A percentile compares a stretch with the other conserved stretches of the same genome.
phyloP scores from a whole-genome alignment of 2,797 vertebrate species.

The Anomalospiza imberbis region DNA sequence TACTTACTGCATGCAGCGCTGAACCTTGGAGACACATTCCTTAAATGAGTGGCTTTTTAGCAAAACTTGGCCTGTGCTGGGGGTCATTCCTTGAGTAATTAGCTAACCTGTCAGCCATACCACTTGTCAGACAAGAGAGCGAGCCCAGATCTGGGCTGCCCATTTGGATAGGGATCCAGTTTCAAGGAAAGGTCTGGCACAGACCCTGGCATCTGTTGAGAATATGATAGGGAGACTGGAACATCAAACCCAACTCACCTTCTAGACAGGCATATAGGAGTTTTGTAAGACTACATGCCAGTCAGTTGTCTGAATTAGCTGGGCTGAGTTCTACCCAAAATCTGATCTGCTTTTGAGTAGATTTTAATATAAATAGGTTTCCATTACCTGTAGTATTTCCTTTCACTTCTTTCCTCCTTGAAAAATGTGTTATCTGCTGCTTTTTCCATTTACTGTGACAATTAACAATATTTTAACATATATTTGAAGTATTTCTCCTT shows the following conservation, averaged over 20 bases:
- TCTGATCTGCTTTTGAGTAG: background rate
- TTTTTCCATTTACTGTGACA: background rate
- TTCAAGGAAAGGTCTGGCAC: background rate
- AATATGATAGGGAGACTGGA: background rate
- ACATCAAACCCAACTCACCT: background rate
- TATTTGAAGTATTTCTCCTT: background rate
- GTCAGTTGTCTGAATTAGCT: background rate
- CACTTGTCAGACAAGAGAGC: background rate
- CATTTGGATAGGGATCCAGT: fast-evolving
- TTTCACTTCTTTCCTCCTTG: background rate
- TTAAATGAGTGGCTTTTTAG: background rate
- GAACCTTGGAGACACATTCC: background rate
- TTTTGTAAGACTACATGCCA: background rate
- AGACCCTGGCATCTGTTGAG: background rate
- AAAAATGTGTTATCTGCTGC: background rate
- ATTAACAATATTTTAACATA: background rate
- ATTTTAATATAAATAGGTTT: background rate
- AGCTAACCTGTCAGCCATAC: background rate
- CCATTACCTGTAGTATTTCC: background rate
- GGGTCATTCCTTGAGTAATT: background rate
- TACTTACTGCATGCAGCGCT: background rate
- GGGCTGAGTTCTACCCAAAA: background rate
- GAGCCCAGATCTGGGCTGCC: background rate
- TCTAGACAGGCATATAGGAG: background rate
- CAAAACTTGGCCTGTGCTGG: background rate